Evolutionary conservation across 2,888 invertebrate species (phyloP).

Genomic region (Ischnura elegans): DNA sequence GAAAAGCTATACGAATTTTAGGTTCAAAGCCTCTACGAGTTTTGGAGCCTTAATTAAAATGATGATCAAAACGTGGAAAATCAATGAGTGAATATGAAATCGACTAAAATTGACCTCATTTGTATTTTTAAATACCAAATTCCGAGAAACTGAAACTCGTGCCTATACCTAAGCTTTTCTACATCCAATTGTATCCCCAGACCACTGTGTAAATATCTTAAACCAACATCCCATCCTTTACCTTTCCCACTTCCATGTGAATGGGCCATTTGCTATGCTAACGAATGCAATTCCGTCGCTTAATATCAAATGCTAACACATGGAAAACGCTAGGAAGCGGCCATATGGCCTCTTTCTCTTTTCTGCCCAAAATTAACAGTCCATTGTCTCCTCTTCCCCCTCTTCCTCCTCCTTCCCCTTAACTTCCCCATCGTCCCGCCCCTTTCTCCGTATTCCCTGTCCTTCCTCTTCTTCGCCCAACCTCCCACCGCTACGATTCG

Average conservation of each 20-base stretch:
- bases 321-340: neutral
- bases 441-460: neutral
- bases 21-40: too few species aligned
- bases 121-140: neutral
- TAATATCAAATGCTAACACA: slow-evolving; percentile 17
- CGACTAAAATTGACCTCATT: neutral
- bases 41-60: too few species aligned
- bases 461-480: slow-evolving; percentile 5
- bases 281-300: neutral
- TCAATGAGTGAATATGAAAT: too few species aligned
- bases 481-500: neutral
- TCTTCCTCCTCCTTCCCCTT: neutral
- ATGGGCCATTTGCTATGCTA: neutral
- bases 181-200: neutral
- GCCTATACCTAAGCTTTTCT: too few species aligned
- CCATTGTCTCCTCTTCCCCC: neutral
- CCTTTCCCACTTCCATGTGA: neutral
- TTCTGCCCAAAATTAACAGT: slow-evolving; percentile 18
- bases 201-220: neutral
- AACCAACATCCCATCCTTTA: neutral
- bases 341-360: neutral
- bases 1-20: too few species aligned
- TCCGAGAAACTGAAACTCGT: neutral
- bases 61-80: too few species aligned
- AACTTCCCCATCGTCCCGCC: neutral